Evolutionary conservation across 2,113 vertebrate species (phyloP).

Genomic region (Nibea coibor): DNA sequence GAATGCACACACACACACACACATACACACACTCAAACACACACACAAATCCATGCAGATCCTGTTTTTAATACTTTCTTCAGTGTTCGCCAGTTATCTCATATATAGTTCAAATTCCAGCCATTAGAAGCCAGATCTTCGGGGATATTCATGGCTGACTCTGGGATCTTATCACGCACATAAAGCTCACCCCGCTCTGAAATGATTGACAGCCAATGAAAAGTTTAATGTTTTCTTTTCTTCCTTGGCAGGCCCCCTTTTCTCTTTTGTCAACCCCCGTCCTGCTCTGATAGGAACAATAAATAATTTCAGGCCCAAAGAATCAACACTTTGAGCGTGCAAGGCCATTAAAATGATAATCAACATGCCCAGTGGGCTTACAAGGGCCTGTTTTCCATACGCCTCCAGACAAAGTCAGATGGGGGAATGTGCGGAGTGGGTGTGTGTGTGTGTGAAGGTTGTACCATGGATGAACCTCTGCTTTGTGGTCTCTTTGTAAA

Average conservation of each 20-base stretch:
- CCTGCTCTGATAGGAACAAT: conserved; percentile 46
- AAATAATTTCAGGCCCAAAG: conserved; percentile 54
- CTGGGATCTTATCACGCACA: conserved; percentile 12
- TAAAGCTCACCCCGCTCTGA: conserved; percentile 18
- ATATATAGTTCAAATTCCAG: conserved; percentile 19
- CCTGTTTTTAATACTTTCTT: conserved; percentile 18
- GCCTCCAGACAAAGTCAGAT: conserved; percentile 44
- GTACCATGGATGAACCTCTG: conserved; percentile 7
- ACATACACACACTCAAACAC: conserved; percentile 7
- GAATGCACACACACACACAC: neutral
- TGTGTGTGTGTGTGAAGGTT: conserved; percentile 19
- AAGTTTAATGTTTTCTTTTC: conserved; percentile 17
- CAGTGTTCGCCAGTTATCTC: neutral
- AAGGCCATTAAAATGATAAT: conserved; percentile 64
- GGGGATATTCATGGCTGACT: conserved; percentile 4
- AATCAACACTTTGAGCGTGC: conserved; percentile 42
- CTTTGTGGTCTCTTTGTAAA: conserved; percentile 14
- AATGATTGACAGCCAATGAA: conserved; percentile 42
- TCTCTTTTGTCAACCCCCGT: conserved; percentile 29
- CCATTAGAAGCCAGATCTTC: neutral
- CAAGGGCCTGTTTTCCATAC: conserved; percentile 39
- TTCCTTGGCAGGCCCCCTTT: conserved; percentile 3
- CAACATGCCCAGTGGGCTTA: conserved; percentile 26
- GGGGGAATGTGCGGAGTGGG: neutral
- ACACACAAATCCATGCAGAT: neutral